Evolutionary conservation across 2,797 vertebrate genomes (phyloP).

Genomic region (Esox lucius): DNA sequence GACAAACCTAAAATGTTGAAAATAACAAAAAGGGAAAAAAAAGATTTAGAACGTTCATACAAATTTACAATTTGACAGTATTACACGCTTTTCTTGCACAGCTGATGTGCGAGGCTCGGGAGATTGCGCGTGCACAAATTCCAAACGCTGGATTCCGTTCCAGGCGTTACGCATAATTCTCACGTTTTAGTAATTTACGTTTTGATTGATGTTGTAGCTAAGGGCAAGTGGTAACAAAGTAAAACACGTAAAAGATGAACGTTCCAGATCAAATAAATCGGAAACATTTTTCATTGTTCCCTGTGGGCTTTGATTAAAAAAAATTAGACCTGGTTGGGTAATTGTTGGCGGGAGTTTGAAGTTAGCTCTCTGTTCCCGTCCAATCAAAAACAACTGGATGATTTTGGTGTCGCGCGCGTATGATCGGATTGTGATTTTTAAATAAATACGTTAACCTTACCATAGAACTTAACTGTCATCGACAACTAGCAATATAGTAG

Average conservation of each 20-base stretch:
- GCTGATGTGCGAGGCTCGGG: too few species aligned
- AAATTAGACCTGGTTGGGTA: neutral
- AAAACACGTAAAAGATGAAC: neutral
- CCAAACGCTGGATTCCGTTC: too few species aligned
- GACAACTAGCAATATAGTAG: neutral
- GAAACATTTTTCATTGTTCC: too few species aligned
- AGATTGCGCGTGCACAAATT: too few species aligned
- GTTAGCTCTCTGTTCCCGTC: neutral
- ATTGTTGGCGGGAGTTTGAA: neutral
- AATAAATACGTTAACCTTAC: slow-evolving; percentile 15
- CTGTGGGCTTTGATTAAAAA: too few species aligned
- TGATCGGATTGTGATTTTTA: slow-evolving; percentile 13
- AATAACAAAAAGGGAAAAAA: neutral
- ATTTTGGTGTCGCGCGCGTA: neutral
- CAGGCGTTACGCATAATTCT: neutral
- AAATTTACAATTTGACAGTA: neutral
- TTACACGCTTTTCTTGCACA: neutral
- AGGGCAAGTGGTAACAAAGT: neutral
- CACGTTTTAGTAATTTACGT: neutral
- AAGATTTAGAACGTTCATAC: neutral
- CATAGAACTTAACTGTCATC: neutral
- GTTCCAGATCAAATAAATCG: neutral
- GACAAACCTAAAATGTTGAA: neutral
- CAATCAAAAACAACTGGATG: slow-evolving; percentile 10
- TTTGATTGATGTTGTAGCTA: neutral